These are phyloP conservation scores for Dendroctonus valens DNA, from an alignment of 1,140 invertebrate genomes.

Conservation along the genomic window DNA sequence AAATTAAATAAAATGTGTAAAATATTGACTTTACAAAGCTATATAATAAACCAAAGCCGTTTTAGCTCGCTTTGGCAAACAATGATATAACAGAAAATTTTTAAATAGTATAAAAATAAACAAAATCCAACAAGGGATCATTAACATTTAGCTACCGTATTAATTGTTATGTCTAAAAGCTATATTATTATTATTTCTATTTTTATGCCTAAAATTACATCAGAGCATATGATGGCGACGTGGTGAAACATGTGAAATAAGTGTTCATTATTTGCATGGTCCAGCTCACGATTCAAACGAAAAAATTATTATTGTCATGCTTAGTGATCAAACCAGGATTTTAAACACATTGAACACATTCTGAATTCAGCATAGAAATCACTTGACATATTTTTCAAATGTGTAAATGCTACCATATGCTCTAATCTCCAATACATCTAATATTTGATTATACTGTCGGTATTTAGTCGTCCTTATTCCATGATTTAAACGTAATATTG, in stretches of 20 bases:
- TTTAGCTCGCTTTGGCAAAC: neutral
- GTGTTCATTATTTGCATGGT: too few species aligned
- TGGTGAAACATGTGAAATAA: neutral
- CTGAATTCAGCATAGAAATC: too few species aligned
- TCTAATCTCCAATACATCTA: too few species aligned
- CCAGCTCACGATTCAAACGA: too few species aligned
- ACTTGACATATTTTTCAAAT: too few species aligned
- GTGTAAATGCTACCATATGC: too few species aligned
- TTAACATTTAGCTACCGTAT: constrained; percentile 14
- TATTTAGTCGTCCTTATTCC: too few species aligned
- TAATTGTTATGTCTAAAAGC: constrained; percentile 17
- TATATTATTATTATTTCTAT: constrained; percentile 14
- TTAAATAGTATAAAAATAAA: constrained; percentile 15
- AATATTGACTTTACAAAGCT: constrained; percentile 8
- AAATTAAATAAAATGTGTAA: constrained; percentile 23
- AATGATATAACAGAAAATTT: constrained; percentile 28
- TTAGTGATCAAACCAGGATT: too few species aligned
- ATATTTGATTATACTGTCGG: too few species aligned
- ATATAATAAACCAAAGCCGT: constrained; percentile 3
- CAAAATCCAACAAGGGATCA: constrained; percentile 9
- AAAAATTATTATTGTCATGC: too few species aligned
- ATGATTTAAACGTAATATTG: too few species aligned
- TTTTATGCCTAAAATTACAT: constrained; percentile 7
- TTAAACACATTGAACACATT: too few species aligned
- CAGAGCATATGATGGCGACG: constrained; percentile 4